Percentiles rank a stretch among this genome's conserved stretches.
These are phyloP conservation scores for Dyspetes luteomarginatus DNA, from an alignment of 2,888 invertebrate species.

Conservation along the genomic window DNA sequence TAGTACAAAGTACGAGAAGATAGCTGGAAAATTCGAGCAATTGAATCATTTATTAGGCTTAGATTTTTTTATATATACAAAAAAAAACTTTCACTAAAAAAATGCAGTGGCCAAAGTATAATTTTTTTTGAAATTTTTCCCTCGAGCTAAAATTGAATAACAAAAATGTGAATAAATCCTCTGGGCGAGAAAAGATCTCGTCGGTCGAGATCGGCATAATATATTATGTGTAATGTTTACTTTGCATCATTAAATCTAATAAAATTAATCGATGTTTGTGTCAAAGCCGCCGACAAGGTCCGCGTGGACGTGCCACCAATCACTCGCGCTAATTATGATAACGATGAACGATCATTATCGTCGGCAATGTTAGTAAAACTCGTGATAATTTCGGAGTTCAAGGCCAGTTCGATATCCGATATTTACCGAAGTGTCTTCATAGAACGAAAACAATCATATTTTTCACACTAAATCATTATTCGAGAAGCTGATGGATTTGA, in stretches of 20 bases:
- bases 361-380: not conserved
- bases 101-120: too few relatives aligned
- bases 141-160: too few relatives aligned
- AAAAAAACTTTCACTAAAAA: too few relatives aligned
- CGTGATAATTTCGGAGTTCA: constrained; percentile 15
- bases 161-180: too few relatives aligned
- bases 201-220: constrained; percentile 11
- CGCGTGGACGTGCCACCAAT: constrained; percentile 5
- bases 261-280: constrained; percentile 44
- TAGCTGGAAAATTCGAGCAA: too few relatives aligned
- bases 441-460: not conserved
- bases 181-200: not conserved
- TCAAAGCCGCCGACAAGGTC: not conserved
- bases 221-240: constrained; percentile 26
- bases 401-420: constrained; percentile 30
- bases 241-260: constrained; percentile 25
- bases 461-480: too few relatives aligned
- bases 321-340: constrained; percentile 22
- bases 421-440: not conserved
- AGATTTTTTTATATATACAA: too few relatives aligned
- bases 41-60: too few relatives aligned
- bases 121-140: too few relatives aligned
- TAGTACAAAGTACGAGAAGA: too few relatives aligned
- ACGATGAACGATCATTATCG: constrained; percentile 4
- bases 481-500: too few relatives aligned